Percentiles rank a stretch among this genome's conserved stretches.
phyloP scores from a whole-genome alignment of 2,888 invertebrate species.

The Clunio marinus region DNA sequence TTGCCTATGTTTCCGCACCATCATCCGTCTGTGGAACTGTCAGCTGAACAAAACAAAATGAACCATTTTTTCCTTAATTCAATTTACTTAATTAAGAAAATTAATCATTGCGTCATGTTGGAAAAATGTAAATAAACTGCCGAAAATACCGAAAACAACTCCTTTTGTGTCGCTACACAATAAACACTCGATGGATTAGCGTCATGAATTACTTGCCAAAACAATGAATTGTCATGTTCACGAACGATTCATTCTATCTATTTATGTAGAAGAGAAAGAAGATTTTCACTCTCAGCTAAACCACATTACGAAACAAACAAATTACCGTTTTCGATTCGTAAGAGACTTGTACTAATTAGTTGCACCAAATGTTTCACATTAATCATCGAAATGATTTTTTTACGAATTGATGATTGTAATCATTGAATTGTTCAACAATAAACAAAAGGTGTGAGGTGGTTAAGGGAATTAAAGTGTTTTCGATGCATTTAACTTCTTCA shows the following conservation, averaged over 20 bases:
- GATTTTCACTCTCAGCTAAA: not conserved
- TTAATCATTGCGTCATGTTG: slow-evolving; percentile 12
- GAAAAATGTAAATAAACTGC: not conserved
- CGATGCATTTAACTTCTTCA: too few relatives aligned
- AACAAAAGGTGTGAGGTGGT: too few relatives aligned
- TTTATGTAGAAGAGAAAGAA: too few relatives aligned
- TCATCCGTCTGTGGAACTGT: not conserved
- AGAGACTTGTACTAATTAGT: not conserved
- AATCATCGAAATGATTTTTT: not conserved
- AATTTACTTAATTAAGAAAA: slow-evolving; percentile 31
- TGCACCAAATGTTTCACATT: not conserved
- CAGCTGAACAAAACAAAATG: not conserved
- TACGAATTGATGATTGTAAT: too few relatives aligned
- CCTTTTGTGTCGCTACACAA: not conserved
- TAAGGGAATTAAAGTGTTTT: too few relatives aligned
- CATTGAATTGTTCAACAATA: too few relatives aligned
- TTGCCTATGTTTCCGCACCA: not conserved
- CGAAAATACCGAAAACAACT: too few relatives aligned
- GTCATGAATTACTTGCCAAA: slow-evolving; percentile 2
- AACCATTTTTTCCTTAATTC: slow-evolving; percentile 14
- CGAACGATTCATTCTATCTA: not conserved
- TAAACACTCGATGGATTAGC: not conserved
- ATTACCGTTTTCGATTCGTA: not conserved
- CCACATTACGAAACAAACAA: not conserved
- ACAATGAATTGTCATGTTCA: slow-evolving; percentile 3